These are phyloP conservation scores for Xestia ashworthii DNA, from an alignment of 2,888 invertebrate species.

Conservation along the genomic window DNA sequence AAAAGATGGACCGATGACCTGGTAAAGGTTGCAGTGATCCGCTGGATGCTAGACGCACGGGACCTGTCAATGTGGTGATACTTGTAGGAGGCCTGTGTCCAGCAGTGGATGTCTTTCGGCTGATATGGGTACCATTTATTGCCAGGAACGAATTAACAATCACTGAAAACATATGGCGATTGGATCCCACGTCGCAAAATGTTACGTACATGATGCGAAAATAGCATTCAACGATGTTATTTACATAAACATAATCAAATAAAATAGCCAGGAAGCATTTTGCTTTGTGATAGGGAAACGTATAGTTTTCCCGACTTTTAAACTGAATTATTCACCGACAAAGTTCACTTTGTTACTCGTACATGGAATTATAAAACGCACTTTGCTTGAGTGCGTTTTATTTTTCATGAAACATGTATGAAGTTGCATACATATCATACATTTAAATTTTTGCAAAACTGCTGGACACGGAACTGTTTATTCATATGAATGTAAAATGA, in stretches of 20 bases:
- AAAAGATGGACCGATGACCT: too few species aligned
- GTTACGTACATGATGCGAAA: background rate
- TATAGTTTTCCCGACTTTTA: background rate
- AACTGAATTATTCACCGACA: conserved; percentile 23
- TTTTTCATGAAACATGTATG: conserved; percentile 21
- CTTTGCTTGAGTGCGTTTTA: conserved; percentile 17
- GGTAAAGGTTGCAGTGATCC: too few species aligned
- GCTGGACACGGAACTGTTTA: conserved; percentile 2
- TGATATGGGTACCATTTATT: too few species aligned
- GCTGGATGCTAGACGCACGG: too few species aligned
- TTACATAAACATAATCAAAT: background rate
- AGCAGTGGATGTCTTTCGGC: too few species aligned
- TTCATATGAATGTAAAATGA: conserved; percentile 8
- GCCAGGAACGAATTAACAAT: background rate
- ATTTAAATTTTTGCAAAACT: conserved; percentile 6
- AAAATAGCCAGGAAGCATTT: background rate
- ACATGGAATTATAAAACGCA: conserved; percentile 16
- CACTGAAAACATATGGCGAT: background rate
- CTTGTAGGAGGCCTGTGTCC: too few species aligned
- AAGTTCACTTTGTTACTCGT: background rate
- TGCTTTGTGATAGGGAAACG: conserved; percentile 8
- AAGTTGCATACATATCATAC: conserved; percentile 13
- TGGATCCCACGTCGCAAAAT: background rate
- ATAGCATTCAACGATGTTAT: background rate
- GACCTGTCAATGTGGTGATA: too few species aligned